Percentiles rank a stretch among this genome's conserved stretches.
Conservation (phyloP, 2,113 vertebrate genomes). For the Noturus placidus region DNA sequence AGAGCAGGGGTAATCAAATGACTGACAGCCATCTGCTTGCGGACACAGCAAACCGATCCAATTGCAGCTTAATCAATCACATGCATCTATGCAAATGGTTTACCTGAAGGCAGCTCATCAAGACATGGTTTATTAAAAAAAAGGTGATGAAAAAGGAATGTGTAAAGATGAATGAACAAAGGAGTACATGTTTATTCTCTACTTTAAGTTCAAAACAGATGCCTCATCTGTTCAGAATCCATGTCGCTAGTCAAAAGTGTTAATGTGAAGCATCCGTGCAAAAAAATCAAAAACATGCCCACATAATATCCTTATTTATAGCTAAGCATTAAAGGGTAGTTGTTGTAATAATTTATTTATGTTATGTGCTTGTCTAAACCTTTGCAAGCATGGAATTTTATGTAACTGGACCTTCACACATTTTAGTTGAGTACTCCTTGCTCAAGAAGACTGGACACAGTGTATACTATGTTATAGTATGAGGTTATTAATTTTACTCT, state of each 20-base stretch:
- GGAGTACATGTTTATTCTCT: neutral
- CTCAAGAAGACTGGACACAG: neutral
- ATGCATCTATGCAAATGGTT: neutral
- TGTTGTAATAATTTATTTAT: neutral
- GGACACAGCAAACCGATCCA: neutral
- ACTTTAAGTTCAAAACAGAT: constrained; percentile 1
- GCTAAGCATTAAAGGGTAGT: neutral
- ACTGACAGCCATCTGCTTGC: neutral
- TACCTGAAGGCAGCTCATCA: neutral
- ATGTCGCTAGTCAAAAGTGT: neutral
- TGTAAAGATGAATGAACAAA: neutral
- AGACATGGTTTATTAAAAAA: neutral
- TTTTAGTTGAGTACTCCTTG: neutral
- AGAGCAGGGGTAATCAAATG: neutral
- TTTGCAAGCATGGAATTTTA: neutral
- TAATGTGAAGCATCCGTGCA: neutral
- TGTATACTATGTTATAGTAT: neutral
- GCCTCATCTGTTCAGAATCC: neutral
- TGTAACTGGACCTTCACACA: neutral
- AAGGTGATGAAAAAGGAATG: neutral
- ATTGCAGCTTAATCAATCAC: neutral
- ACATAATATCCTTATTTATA: neutral
- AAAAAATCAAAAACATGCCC: neutral
- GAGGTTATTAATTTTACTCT: neutral
- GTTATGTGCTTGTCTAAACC: neutral